phyloP scores from a whole-genome alignment of 2,113 vertebrate genomes.

The Thalassoma bifasciatum region DNA sequence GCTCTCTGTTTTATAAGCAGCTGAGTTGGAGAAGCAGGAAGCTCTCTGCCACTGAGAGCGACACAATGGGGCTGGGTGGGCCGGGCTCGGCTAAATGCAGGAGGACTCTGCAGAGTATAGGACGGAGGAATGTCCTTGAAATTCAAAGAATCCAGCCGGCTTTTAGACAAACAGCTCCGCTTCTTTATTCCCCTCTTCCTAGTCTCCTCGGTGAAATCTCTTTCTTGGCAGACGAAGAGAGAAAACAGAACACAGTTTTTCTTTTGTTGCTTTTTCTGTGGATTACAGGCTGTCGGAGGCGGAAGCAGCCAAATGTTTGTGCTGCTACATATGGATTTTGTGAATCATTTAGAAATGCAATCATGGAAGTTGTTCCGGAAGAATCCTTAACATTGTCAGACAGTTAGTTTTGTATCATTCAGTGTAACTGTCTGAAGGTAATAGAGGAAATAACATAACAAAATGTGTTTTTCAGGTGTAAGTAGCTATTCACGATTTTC shows the following conservation, averaged over 20 bases:
- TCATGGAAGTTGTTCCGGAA: not conserved
- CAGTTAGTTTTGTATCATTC: not conserved
- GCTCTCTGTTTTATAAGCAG: constrained; percentile 62
- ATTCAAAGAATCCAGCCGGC: constrained; percentile 60
- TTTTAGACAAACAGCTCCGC: constrained; percentile 47
- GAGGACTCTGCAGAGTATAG: constrained; percentile 24
- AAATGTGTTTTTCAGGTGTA: no score
- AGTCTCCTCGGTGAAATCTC: constrained; percentile 53
- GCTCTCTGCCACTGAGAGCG: constrained; percentile 32
- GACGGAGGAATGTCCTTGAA: constrained; percentile 69
- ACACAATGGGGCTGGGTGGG: constrained; percentile 41
- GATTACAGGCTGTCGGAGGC: constrained; percentile 32
- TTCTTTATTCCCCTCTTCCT: constrained; percentile 40
- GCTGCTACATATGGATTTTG: not conserved
- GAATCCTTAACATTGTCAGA: not conserved
- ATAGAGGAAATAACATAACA: no score
- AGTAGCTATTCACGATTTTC: no score
- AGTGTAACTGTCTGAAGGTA: no score
- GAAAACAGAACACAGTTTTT: constrained; percentile 35
- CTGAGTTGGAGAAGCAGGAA: constrained; percentile 51
- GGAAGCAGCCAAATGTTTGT: not conserved
- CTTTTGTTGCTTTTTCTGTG: constrained; percentile 43
- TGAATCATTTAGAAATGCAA: not conserved
- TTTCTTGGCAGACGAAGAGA: constrained; percentile 59
- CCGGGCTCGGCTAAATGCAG: constrained; percentile 50